Conservation (phyloP, 2,113 vertebrate species). For the Galemys pyrenaicus region DNA sequence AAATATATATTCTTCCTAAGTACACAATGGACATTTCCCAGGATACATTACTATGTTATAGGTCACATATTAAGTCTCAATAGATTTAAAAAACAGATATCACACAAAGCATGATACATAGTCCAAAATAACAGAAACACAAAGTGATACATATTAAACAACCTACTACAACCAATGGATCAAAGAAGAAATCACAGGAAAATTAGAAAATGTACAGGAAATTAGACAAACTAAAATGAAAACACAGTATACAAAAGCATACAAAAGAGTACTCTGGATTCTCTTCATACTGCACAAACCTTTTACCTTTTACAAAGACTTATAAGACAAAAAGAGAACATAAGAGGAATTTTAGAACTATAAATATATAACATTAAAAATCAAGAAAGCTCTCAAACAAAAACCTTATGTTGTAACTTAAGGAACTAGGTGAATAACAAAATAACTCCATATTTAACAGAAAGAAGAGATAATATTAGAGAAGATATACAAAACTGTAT, state of each 20-base stretch:
- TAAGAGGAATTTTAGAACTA: neutral
- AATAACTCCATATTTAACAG: neutral
- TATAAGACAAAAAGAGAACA: neutral
- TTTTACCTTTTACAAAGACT: neutral
- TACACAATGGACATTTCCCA: neutral
- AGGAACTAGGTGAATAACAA: neutral
- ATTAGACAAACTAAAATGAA: neutral
- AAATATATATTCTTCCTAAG: neutral
- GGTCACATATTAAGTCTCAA: neutral
- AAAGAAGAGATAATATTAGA: neutral
- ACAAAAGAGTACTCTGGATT: neutral
- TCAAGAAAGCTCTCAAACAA: neutral
- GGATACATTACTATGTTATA: neutral
- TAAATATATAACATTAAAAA: neutral
- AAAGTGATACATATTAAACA: neutral
- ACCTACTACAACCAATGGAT: neutral
- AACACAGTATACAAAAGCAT: neutral
- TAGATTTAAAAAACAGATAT: neutral
- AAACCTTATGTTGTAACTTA: neutral
- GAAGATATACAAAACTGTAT: neutral
- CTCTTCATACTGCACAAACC: too few species aligned
- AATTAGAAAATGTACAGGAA: neutral
- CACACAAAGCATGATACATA: neutral
- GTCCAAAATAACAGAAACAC: neutral
- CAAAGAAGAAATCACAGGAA: neutral